Evolutionary conservation across 2,113 vertebrate genomes (phyloP).

Genomic region (Apaloderma vittatum): DNA sequence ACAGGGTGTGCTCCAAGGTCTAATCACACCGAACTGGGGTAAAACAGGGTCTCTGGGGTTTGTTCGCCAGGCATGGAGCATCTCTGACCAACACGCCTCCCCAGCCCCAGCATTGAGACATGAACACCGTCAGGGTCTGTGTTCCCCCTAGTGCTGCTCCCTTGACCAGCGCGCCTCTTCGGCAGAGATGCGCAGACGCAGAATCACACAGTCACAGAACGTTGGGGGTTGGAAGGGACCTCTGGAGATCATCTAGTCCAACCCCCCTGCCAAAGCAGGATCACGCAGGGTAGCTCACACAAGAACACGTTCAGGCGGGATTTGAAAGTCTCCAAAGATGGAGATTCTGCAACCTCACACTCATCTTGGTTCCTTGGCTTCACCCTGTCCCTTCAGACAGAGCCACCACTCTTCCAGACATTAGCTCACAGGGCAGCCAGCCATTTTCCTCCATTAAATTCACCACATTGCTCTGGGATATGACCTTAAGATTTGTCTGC

Average conservation of each 20-base stretch:
- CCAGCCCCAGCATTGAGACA: background rate
- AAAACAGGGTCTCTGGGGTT: background rate
- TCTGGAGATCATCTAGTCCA: too few species aligned
- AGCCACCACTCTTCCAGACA: background rate
- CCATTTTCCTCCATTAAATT: background rate
- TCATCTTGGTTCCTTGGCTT: background rate
- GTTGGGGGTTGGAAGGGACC: too few species aligned
- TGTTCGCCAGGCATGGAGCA: background rate
- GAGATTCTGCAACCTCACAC: accelerated
- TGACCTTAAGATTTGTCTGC: background rate
- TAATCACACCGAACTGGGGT: background rate
- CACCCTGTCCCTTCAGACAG: background rate
- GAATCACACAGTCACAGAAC: too few species aligned
- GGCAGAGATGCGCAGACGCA: background rate
- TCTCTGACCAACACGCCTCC: background rate
- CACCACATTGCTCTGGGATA: background rate
- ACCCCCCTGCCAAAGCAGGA: too few species aligned
- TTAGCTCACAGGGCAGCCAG: background rate
- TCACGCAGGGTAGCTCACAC: too few species aligned
- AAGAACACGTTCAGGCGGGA: too few species aligned
- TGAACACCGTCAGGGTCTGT: accelerated
- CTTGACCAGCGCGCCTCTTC: background rate
- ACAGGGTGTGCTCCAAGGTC: background rate
- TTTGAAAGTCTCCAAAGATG: too few species aligned
- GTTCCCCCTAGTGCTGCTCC: too few species aligned